Conservation (phyloP, 2,113 vertebrate genomes). For the Bubo scandiacus region DNA sequence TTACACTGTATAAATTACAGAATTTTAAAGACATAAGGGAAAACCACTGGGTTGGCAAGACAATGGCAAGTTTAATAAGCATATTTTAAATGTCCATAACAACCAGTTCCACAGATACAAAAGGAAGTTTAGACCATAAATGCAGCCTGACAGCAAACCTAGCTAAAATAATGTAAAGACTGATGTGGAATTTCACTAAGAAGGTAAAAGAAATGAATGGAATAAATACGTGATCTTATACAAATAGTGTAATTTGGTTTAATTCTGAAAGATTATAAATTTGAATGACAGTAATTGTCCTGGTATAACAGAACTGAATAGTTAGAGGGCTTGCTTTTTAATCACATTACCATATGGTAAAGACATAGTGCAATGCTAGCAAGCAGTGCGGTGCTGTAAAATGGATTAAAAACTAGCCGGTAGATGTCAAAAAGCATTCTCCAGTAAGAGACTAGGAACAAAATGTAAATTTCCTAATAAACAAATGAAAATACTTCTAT, state of each 20-base stretch:
- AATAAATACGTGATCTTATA: neutral
- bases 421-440: neutral
- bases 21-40: neutral
- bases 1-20: neutral
- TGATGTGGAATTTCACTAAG: neutral
- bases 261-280: neutral
- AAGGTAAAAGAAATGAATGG: neutral
- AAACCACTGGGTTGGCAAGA: neutral
- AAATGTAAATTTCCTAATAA: neutral
- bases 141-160: neutral
- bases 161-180: neutral
- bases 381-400: neutral
- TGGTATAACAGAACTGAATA: neutral
- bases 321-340: neutral
- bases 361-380: neutral
- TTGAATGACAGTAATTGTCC: neutral
- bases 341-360: neutral
- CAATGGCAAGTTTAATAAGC: neutral
- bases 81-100: neutral
- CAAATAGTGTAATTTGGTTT: neutral
- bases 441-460: neutral
- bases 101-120: neutral
- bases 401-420: neutral
- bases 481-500: neutral
- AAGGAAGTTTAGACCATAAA: neutral